Percentiles rank a stretch among this genome's conserved stretches.
These are phyloP conservation scores for Drosophila lacertosa DNA, from an alignment of 1,140 invertebrate species.

Conservation along the genomic window DNA sequence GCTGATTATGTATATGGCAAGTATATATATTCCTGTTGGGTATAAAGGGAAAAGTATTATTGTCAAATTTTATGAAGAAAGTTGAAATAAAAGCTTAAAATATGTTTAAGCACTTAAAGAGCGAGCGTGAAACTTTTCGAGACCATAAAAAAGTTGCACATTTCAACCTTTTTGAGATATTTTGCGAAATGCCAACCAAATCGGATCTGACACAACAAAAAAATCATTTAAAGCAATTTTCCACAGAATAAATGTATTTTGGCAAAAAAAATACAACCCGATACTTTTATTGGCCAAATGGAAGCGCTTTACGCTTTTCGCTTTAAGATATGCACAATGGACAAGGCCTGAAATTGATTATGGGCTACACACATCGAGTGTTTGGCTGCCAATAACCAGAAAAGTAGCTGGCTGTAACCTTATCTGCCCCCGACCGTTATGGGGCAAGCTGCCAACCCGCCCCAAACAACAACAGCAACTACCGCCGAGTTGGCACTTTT, in stretches of 20 bases:
- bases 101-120: background rate
- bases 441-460: slow-evolving; percentile 31
- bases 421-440: slow-evolving; percentile 26
- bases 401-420: slow-evolving; percentile 43
- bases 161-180: slow-evolving; percentile 2
- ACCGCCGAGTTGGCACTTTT: slow-evolving; percentile 31
- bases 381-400: slow-evolving; percentile 42
- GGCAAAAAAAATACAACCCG: slow-evolving; percentile 15
- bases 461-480: background rate
- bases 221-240: slow-evolving; percentile 9
- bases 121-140: background rate
- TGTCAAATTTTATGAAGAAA: background rate
- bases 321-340: slow-evolving; percentile 39
- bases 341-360: slow-evolving; percentile 38
- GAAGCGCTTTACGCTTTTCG: slow-evolving; percentile 13
- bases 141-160: slow-evolving; percentile 5
- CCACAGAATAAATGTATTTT: slow-evolving; percentile 21
- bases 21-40: no score
- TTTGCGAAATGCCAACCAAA: background rate
- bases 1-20: no score
- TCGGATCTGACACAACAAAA: background rate
- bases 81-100: slow-evolving; percentile 3
- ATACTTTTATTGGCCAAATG: slow-evolving; percentile 29
- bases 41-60: no score
- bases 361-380: slow-evolving; percentile 22